phyloP scores from a whole-genome alignment of 2,888 invertebrate species.

The Ophion ellenae region DNA sequence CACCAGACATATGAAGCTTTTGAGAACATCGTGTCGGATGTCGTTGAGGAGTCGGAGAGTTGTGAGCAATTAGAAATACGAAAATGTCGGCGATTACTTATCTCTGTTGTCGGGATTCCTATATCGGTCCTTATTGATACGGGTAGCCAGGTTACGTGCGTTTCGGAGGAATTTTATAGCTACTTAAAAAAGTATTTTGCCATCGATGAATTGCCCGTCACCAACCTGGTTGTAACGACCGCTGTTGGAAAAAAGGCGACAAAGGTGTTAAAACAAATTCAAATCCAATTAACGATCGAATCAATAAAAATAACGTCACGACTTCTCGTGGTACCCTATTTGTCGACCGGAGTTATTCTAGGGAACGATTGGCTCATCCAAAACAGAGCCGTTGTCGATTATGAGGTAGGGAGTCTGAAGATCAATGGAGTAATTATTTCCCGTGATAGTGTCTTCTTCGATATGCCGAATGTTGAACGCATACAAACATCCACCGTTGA shows the following conservation, averaged over 20 bases:
- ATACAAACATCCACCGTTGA: too few species aligned
- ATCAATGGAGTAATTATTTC: too few species aligned
- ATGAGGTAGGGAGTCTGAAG: neutral
- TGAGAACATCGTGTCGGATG: too few species aligned
- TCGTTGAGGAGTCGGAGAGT: too few species aligned
- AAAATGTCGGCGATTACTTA: too few species aligned
- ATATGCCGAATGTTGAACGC: too few species aligned
- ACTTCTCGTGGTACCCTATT: slow-evolving; percentile 23
- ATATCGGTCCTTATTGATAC: slow-evolving; percentile 48
- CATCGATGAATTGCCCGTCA: slow-evolving; percentile 35
- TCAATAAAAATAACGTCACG: neutral
- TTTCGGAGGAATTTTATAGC: slow-evolving; percentile 54
- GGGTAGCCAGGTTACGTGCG: slow-evolving; percentile 59
- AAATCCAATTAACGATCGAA: neutral
- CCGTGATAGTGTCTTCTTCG: too few species aligned
- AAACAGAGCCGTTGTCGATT: slow-evolving; percentile 21
- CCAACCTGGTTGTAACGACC: slow-evolving; percentile 39
- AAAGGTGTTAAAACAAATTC: slow-evolving; percentile 38
- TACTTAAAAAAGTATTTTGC: too few species aligned
- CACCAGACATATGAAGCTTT: too few species aligned
- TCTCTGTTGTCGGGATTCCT: too few species aligned
- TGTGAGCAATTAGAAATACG: neutral
- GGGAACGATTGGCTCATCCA: slow-evolving; percentile 12
- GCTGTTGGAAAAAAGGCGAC: slow-evolving; percentile 58
- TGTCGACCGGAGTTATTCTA: slow-evolving; percentile 3